phyloP scores from a whole-genome alignment of 2,797 vertebrate species.

The Chelon labrosus region DNA sequence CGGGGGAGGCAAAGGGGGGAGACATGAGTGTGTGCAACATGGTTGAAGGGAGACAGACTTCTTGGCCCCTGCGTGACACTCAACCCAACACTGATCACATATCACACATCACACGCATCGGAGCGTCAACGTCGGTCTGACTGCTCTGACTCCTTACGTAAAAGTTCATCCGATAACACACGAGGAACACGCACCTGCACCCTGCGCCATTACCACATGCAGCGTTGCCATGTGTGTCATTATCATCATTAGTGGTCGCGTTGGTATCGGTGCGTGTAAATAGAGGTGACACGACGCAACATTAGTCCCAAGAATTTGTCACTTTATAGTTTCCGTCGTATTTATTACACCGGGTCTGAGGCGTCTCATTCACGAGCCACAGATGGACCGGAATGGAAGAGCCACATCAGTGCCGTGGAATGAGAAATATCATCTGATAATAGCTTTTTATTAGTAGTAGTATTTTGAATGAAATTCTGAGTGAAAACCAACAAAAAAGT shows the following conservation, averaged over 20 bases:
- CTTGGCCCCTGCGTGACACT: constrained; percentile 69
- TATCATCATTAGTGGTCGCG: not conserved
- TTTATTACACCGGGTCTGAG: constrained; percentile 1
- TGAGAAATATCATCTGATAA: no score
- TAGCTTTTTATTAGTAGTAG: no score
- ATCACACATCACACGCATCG: constrained; percentile 27
- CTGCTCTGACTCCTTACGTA: constrained; percentile 43
- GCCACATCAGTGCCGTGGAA: no score
- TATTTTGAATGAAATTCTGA: no score
- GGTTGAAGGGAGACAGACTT: constrained; percentile 64
- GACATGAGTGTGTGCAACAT: constrained; percentile 15
- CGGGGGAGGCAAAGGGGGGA: not conserved
- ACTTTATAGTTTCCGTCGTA: constrained; percentile 1
- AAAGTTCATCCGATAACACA: constrained; percentile 47
- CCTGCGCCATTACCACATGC: not conserved
- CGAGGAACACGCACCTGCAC: constrained; percentile 8
- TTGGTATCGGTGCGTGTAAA: not conserved
- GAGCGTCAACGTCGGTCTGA: constrained; percentile 31
- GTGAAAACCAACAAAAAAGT: no score
- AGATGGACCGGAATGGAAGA: not conserved
- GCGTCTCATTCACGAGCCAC: not conserved
- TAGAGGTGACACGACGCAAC: constrained; percentile 2
- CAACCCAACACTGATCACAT: constrained; percentile 58
- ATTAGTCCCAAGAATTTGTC: not conserved
- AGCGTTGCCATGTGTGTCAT: not conserved